Evolutionary conservation across 2,888 invertebrate genomes (phyloP), one percentile per base, ranked within the genome.

Genomic region (Lissonota sp.): DNA sequence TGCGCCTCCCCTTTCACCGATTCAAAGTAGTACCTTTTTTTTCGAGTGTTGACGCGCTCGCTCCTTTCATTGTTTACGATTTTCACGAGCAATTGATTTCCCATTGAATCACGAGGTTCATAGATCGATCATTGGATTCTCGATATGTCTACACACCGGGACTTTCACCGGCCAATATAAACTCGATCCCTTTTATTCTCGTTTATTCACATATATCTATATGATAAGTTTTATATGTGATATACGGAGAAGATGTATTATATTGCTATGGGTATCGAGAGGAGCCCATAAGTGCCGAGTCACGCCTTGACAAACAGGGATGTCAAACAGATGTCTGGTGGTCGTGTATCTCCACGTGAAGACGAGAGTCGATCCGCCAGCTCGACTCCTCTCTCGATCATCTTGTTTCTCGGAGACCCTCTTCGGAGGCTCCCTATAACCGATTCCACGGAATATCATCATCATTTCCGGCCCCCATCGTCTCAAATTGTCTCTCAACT

Each of bases 221-320:
- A 44, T 26, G 10, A 46, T 14, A 7, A 26, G 26, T 26, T 26
- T 26, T 76, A 58, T 55, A 16, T 76, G 46, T 72, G 44, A 58
- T 72, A 46, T 37, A 69, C 26, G 26, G 66, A 49, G 62, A 64
- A 83, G 55, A 80, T 69, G 62, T 72, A 81, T 53, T 74, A 26
- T 76, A 73, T 79, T 72, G 63, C 63, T 53, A 42, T 5, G 46
- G 7, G 67, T 67, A 81, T 69, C 70, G 70, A 63, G 70, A 81
- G 49, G 86, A 87, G 88, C 86, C 26, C 89, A 87, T 91, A 91
- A 92, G 92, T 92, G 92, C 90, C 92, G 91, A 92, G 92, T 92
- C 92, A 92, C 92, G 92, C 92, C 92, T 92, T 92, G 92, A 89
- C 91, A 91, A 92, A 92, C 92, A 90, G 91, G 91, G 92, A 92